Evolutionary conservation across 2,888 invertebrate genomes (phyloP).

Genomic region (Monochamus alternatus): DNA sequence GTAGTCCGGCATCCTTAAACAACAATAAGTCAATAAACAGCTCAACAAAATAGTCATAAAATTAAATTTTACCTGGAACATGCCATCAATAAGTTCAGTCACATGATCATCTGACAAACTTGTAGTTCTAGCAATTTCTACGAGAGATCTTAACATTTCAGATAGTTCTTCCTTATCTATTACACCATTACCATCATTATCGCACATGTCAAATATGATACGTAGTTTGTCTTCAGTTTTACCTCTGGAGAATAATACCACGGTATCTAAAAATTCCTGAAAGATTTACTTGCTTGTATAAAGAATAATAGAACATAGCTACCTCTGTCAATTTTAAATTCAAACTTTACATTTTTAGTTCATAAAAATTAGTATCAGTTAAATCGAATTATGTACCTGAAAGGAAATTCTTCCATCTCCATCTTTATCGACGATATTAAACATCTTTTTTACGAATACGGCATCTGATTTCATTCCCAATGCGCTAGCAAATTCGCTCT

Average conservation of each 20-base stretch:
- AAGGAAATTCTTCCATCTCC: constrained; percentile 95
- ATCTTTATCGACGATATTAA: constrained; percentile 96
- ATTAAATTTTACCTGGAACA: constrained; percentile 82
- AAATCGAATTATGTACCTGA: constrained; percentile 74
- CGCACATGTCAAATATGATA: constrained; percentile 98
- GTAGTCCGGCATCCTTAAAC: constrained; percentile 86
- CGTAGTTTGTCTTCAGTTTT: constrained; percentile 94
- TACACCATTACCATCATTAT: constrained; percentile 93
- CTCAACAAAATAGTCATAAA: not conserved
- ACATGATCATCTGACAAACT: constrained; percentile 92
- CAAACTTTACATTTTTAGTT: not conserved
- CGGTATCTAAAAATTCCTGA: constrained; percentile 94
- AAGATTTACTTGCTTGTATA: constrained; percentile 48
- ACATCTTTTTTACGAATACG: constrained; percentile 97
- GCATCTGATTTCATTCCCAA: constrained; percentile 96
- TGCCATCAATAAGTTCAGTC: constrained; percentile 93
- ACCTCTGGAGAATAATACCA: constrained; percentile 92
- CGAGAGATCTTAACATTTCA: constrained; percentile 93
- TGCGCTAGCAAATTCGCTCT: constrained; percentile 94
- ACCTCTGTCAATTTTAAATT: not conserved
- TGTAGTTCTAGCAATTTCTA: constrained; percentile 94
- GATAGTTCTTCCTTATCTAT: constrained; percentile 95
- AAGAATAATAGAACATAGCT: constrained; percentile 9
- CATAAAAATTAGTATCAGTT: not conserved
- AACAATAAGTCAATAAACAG: not conserved